A percentile compares a stretch with the other conserved stretches of the same genome.
Evolutionary conservation across 2,113 vertebrate genomes (phyloP).

Genomic region (Corythaixoides concolor): DNA sequence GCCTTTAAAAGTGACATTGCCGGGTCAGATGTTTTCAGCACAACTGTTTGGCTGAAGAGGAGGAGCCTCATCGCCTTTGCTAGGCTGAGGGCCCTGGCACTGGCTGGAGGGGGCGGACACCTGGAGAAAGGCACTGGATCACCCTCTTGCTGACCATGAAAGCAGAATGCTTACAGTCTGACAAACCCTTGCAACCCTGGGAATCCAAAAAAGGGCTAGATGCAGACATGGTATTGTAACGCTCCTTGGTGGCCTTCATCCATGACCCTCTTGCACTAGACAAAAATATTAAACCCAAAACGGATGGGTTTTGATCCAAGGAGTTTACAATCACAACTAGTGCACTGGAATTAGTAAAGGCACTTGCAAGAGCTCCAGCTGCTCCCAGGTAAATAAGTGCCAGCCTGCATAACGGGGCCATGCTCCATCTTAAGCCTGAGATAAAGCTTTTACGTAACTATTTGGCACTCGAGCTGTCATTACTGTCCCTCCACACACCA

Average conservation of each 20-base stretch:
- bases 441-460: neutral
- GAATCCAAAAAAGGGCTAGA: neutral
- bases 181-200: neutral
- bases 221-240: neutral
- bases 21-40: neutral
- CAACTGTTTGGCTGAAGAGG: neutral
- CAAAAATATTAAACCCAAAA: neutral
- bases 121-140: neutral
- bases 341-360: neutral
- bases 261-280: neutral
- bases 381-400: neutral
- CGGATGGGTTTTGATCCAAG: neutral
- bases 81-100: neutral
- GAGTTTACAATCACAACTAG: neutral
- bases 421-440: neutral
- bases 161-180: neutral
- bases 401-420: neutral
- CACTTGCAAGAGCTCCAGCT: neutral
- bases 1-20: neutral
- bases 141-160: neutral
- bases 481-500: neutral
- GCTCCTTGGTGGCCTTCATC: neutral
- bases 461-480: accelerated
- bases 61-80: neutral
- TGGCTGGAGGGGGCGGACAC: neutral